A percentile compares a stretch with the other conserved stretches of the same genome.
These are phyloP conservation scores for Dryomyza anilis DNA, from an alignment of 2,888 invertebrate genomes.

Conservation along the genomic window DNA sequence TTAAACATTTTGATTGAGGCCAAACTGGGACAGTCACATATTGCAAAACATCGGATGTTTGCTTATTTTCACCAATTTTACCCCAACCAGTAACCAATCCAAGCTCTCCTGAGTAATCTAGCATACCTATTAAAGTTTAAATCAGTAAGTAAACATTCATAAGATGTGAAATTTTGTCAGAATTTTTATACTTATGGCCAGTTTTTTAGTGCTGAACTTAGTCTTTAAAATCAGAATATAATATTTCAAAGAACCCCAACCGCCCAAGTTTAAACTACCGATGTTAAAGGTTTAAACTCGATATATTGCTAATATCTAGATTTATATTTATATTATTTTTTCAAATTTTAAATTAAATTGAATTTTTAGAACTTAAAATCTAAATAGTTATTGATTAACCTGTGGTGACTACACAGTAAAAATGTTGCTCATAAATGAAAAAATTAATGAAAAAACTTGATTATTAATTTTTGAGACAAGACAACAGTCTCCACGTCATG, in stretches of 20 bases:
- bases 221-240: too few relatives aligned
- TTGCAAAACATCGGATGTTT: constrained; percentile 69
- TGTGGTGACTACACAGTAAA: too few relatives aligned
- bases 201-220: too few relatives aligned
- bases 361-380: not conserved
- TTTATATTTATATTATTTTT: not conserved
- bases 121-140: constrained; percentile 50
- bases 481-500: too few relatives aligned
- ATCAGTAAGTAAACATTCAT: too few relatives aligned
- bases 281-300: too few relatives aligned
- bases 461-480: not conserved
- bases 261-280: too few relatives aligned
- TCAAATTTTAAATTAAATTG: not conserved
- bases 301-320: not conserved
- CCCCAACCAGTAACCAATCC: constrained; percentile 80
- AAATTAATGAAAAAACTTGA: not conserved
- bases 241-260: too few relatives aligned
- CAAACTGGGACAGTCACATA: constrained; percentile 76
- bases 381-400: not conserved
- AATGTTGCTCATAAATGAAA: not conserved
- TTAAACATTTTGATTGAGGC: constrained; percentile 71
- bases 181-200: too few relatives aligned
- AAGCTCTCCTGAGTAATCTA: constrained; percentile 65
- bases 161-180: too few relatives aligned
- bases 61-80: constrained; percentile 68